phyloP scores from a whole-genome alignment of 2,888 invertebrate species.

The Dyspetes luteomarginatus region DNA sequence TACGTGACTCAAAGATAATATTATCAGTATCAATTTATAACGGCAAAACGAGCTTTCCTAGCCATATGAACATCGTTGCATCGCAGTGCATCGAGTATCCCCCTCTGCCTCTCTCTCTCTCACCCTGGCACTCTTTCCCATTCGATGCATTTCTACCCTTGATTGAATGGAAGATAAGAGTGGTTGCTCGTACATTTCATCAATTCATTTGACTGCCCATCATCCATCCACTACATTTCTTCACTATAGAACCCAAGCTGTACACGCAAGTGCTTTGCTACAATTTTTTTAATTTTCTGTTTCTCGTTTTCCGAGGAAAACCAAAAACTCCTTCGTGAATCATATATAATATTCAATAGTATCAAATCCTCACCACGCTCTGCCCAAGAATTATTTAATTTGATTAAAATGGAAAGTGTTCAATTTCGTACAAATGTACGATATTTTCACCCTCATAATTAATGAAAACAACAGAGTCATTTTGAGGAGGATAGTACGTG shows the following conservation, averaged over 20 bases:
- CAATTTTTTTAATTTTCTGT: conserved; percentile 12
- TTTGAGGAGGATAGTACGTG: neutral
- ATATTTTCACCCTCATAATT: neutral
- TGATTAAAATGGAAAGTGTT: neutral
- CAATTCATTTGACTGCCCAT: conserved; percentile 29
- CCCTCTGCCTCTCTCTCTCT: conserved; percentile 7
- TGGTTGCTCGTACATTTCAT: conserved; percentile 34
- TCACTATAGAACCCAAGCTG: neutral
- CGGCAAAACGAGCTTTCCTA: conserved; percentile 9
- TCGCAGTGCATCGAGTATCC: conserved; percentile 5
- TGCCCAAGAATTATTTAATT: too few species aligned
- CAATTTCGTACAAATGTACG: neutral
- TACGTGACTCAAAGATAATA: neutral
- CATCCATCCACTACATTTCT: neutral
- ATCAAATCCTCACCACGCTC: too few species aligned
- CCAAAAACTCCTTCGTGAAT: conserved; percentile 1
- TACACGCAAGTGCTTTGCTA: neutral
- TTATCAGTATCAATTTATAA: conserved; percentile 9
- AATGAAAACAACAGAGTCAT: neutral
- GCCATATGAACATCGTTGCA: conserved; percentile 20
- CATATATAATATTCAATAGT: neutral
- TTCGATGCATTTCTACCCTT: conserved; percentile 47
- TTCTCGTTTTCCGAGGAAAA: neutral
- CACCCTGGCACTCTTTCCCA: conserved; percentile 17
- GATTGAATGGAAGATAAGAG: conserved; percentile 51